Percentiles rank a stretch among this genome's conserved stretches.
Conservation (phyloP, 2,888 invertebrate species). For the Meiosimyza decipiens region DNA sequence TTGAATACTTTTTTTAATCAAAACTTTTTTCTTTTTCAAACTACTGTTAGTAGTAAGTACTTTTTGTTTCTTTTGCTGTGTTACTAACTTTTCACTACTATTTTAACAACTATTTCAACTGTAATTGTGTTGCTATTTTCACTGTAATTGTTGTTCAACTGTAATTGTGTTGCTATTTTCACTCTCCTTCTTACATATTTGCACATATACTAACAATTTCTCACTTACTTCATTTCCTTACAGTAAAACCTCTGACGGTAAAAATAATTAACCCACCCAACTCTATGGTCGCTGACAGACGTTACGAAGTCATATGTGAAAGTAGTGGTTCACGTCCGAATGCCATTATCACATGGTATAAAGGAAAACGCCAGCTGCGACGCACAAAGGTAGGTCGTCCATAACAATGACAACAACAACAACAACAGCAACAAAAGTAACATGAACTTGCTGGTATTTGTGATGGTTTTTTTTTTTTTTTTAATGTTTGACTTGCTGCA, state of each 20-base stretch:
- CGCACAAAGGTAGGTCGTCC: conserved; percentile 76
- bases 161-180: too few relatives aligned
- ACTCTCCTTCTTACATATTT: neutral
- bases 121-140: too few relatives aligned
- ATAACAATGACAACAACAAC: neutral
- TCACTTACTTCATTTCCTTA: conserved; percentile 40
- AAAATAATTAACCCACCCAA: conserved; percentile 77
- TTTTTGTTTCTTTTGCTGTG: conserved; percentile 5
- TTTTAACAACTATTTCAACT: conserved; percentile 1
- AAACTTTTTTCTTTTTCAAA: too few relatives aligned
- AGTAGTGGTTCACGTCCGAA: conserved; percentile 88
- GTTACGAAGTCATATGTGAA: conserved; percentile 86
- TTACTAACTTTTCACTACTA: conserved; percentile 11
- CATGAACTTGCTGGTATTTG: too few relatives aligned
- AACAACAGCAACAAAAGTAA: too few relatives aligned
- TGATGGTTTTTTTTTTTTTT: too few relatives aligned
- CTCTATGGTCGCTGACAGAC: conserved; percentile 83
- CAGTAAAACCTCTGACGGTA: conserved; percentile 86
- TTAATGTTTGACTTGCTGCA: too few relatives aligned
- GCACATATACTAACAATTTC: neutral
- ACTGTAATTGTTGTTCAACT: neutral
- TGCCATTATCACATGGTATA: conserved; percentile 89
- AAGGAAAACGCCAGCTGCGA: conserved; percentile 84
- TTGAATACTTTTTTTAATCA: too few relatives aligned
- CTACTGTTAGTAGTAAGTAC: neutral